Evolutionary conservation across 2,113 vertebrate species (phyloP).

Genomic region (Paratilapia polleni): DNA sequence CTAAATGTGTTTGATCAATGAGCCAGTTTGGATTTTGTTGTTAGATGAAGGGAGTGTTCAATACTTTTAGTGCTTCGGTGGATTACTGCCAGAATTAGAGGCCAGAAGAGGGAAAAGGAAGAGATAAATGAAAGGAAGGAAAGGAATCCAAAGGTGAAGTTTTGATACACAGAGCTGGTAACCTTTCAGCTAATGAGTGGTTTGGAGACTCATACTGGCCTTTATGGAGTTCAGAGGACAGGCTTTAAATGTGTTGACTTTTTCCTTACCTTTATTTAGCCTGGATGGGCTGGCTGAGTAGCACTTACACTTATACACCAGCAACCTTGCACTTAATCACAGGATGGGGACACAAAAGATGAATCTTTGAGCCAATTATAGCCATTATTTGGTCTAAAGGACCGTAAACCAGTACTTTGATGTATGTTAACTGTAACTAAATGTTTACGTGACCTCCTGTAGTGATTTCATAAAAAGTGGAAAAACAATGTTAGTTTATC

Average conservation of each 20-base stretch:
- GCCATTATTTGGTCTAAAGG: background rate
- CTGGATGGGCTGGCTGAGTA: slow-evolving; percentile 1
- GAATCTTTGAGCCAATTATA: slow-evolving; percentile 22
- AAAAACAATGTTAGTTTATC: background rate
- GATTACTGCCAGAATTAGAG: slow-evolving; percentile 11
- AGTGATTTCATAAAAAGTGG: background rate
- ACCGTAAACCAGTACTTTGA: background rate
- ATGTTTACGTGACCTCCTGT: background rate
- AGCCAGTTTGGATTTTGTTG: slow-evolving; percentile 6
- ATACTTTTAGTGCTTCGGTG: background rate
- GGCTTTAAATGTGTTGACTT: slow-evolving; percentile 53
- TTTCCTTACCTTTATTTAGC: slow-evolving; percentile 50
- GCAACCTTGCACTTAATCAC: slow-evolving; percentile 7
- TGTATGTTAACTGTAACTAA: background rate
- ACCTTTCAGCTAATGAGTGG: slow-evolving; percentile 70
- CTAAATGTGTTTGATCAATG: slow-evolving; percentile 3
- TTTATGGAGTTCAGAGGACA: slow-evolving; percentile 56
- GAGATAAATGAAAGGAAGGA: slow-evolving; percentile 13
- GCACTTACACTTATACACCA: slow-evolving; percentile 29
- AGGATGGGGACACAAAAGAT: background rate
- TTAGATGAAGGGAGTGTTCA: background rate
- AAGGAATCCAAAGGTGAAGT: slow-evolving; percentile 36
- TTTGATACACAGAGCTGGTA: slow-evolving; percentile 50
- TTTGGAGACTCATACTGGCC: slow-evolving; percentile 52
- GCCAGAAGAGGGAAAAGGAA: background rate